phyloP scores from a whole-genome alignment of 30 jellyfish, hydroid and myxozoan genomes.

The Aurelia aurita complex sp. Pacific region DNA sequence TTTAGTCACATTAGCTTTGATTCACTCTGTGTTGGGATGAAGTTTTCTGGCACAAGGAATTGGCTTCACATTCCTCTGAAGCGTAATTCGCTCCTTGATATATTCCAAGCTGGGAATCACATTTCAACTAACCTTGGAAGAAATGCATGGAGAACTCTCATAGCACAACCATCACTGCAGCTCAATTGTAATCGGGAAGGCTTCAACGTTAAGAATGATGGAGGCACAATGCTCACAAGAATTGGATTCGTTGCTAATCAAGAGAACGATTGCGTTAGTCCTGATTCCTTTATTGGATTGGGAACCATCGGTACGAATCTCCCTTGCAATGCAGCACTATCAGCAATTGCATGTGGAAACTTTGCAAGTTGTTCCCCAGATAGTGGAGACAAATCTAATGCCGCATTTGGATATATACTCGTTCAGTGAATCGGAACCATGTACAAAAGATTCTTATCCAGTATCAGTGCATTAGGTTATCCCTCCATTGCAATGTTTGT shows the following conservation, averaged over 20 bases:
- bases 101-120: constrained; percentile 7
- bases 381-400: constrained; percentile 20
- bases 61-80: constrained; percentile 12
- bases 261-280: constrained; percentile 22
- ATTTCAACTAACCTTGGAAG: constrained; percentile 19
- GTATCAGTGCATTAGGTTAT: no score
- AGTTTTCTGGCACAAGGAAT: not conserved
- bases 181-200: constrained; percentile 45
- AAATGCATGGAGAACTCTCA: constrained; percentile 35
- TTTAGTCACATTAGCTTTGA: constrained; percentile 6
- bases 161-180: constrained; percentile 32
- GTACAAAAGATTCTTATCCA: no score
- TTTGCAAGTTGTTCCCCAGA: constrained; percentile 31
- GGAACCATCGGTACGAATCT: constrained; percentile 6
- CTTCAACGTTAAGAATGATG: constrained; percentile 5
- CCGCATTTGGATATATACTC: constrained; percentile 29
- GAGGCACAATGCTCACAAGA: constrained; percentile 31
- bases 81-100: constrained; percentile 7
- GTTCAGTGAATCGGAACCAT: not conserved
- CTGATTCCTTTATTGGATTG: constrained; percentile 39
- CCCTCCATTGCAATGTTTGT: no score
- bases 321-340: not conserved
- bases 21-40: constrained; percentile 42
- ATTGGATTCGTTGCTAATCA: constrained; percentile 31
- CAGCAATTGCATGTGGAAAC: constrained; percentile 36